These are phyloP conservation scores for Bombus affinis DNA, from an alignment of 1,140 invertebrate species.

Conservation along the genomic window DNA sequence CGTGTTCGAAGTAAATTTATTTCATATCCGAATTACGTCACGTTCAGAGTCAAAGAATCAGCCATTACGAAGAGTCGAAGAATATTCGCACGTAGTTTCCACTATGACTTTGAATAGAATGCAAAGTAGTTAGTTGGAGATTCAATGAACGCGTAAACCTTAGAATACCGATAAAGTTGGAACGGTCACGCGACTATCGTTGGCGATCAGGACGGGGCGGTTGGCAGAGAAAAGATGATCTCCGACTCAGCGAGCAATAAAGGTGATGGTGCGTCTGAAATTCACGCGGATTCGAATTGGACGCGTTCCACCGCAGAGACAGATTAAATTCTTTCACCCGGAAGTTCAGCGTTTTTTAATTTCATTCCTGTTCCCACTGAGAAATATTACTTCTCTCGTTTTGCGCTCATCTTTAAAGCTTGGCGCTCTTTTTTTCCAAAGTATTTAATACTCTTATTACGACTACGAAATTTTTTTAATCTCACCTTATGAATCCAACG, in stretches of 20 bases:
- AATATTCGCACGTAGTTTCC: neutral
- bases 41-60: neutral
- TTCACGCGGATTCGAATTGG: slow-evolving; percentile 27
- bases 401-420: too few relatives aligned
- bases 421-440: too few relatives aligned
- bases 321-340: slow-evolving; percentile 23
- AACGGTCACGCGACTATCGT: slow-evolving; percentile 28
- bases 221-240: slow-evolving; percentile 46
- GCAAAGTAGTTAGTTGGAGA: slow-evolving; percentile 29
- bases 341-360: neutral
- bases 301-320: neutral
- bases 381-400: too few relatives aligned
- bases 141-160: slow-evolving; percentile 35
- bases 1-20: too few relatives aligned
- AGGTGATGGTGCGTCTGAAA: slow-evolving; percentile 37
- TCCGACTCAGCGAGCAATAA: slow-evolving; percentile 38
- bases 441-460: too few relatives aligned
- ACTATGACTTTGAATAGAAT: neutral
- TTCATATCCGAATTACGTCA: neutral
- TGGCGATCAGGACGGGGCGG: slow-evolving; percentile 32
- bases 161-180: slow-evolving; percentile 36
- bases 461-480: too few relatives aligned
- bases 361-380: neutral
- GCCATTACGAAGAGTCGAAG: neutral
- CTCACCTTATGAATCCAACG: too few relatives aligned